These are phyloP conservation scores for Catharus bicknelli DNA, from an alignment of 2,113 vertebrate genomes.

Conservation along the genomic window DNA sequence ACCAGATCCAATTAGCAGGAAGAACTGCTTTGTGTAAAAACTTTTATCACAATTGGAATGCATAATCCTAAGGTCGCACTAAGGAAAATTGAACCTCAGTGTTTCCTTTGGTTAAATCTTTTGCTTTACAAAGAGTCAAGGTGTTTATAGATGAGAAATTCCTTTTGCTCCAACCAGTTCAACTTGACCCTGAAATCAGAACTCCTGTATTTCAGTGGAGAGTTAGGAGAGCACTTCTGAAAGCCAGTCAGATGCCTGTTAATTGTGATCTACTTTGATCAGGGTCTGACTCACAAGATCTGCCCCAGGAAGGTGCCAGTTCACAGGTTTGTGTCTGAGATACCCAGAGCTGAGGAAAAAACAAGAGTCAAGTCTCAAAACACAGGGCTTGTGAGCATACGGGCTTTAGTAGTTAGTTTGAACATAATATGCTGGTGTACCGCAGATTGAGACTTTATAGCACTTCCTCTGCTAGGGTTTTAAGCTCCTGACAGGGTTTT, in stretches of 20 bases:
- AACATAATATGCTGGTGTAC: not conserved
- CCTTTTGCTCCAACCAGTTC: not conserved
- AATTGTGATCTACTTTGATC: not conserved
- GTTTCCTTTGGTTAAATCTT: not conserved
- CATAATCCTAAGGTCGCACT: not conserved
- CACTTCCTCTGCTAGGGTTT: not conserved
- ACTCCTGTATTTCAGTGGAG: not conserved
- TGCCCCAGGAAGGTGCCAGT: not conserved
- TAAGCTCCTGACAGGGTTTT: not conserved
- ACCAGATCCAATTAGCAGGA: not conserved
- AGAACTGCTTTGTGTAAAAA: not conserved
- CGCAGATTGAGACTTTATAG: not conserved
- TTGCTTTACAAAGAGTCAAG: not conserved
- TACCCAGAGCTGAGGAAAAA: not conserved
- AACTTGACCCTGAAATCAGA: not conserved
- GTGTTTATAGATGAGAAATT: not conserved
- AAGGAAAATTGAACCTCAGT: not conserved
- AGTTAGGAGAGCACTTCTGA: not conserved
- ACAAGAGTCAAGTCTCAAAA: fast-evolving
- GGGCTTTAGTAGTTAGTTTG: not conserved
- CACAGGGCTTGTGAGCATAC: fast-evolving
- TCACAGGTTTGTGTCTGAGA: not conserved
- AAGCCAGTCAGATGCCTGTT: not conserved
- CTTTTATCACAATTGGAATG: not conserved
- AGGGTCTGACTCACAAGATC: not conserved